These are phyloP conservation scores for Cryptoblepharus egeriae DNA, from an alignment of 2,797 vertebrate genomes.

Conservation along the genomic window DNA sequence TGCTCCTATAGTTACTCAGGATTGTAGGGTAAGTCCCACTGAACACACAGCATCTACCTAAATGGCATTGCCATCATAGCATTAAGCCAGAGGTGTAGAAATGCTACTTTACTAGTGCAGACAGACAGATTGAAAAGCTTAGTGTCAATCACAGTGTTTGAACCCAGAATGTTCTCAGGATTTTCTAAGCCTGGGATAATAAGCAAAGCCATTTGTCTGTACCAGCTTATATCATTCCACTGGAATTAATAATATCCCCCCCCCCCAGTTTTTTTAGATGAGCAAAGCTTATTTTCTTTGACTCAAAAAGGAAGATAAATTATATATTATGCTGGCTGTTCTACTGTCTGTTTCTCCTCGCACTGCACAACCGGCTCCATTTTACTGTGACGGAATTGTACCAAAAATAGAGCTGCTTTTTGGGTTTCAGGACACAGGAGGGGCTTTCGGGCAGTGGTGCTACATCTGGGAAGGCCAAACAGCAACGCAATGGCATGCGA, in stretches of 20 bases:
- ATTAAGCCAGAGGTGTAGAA: background rate
- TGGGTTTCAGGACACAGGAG: background rate
- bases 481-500: constrained; percentile 20
- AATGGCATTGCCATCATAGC: constrained; percentile 5
- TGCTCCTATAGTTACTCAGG: too few relatives aligned
- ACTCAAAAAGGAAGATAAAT: constrained; percentile 70
- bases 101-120: background rate
- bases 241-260: constrained; percentile 52
- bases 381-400: constrained; percentile 50
- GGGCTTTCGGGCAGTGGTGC: constrained; percentile 31
- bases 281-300: constrained; percentile 62
- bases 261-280: constrained; percentile 56
- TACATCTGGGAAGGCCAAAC: constrained; percentile 21
- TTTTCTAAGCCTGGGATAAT: background rate
- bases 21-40: too few relatives aligned
- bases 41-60: background rate
- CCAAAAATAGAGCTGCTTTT: constrained; percentile 30
- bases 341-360: constrained; percentile 21
- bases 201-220: background rate
- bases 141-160: background rate
- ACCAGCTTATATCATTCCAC: constrained; percentile 16
- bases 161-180: too few relatives aligned
- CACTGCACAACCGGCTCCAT: background rate
- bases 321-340: constrained; percentile 59
- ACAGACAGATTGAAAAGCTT: background rate